Conservation (phyloP, 2,888 invertebrate genomes). For the Noctua comes region DNA sequence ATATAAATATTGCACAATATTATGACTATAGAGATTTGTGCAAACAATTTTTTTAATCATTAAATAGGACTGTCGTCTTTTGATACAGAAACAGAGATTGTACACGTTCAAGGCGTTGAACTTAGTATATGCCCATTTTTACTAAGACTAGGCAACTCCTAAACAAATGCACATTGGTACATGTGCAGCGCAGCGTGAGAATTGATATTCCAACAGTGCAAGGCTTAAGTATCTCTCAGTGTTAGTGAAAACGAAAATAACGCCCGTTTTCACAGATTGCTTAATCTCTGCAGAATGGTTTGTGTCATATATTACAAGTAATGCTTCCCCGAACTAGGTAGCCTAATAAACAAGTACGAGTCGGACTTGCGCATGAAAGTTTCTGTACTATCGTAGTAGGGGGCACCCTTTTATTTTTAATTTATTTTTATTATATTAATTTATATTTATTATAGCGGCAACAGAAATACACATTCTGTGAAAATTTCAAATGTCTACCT, state of each 20-base stretch:
- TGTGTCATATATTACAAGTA: not conserved
- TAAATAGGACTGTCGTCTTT: not conserved
- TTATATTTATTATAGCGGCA: too few relatives aligned
- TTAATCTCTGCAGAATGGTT: not conserved
- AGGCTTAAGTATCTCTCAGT: not conserved
- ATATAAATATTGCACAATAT: conserved; percentile 27
- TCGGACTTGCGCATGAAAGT: too few relatives aligned
- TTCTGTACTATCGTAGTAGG: too few relatives aligned
- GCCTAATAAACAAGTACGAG: too few relatives aligned
- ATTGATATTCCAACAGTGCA: not conserved
- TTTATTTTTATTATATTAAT: too few relatives aligned
- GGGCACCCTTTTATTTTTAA: too few relatives aligned
- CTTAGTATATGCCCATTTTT: not conserved
- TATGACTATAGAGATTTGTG: not conserved
- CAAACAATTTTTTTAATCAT: not conserved
- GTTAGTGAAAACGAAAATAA: not conserved
- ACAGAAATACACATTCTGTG: too few relatives aligned
- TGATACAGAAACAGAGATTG: conserved; percentile 12
- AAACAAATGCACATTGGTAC: not conserved
- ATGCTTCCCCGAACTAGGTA: too few relatives aligned
- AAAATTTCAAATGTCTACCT: too few relatives aligned
- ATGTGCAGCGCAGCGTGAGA: not conserved
- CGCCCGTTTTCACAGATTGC: not conserved
- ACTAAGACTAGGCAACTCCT: not conserved
- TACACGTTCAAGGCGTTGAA: conserved; percentile 28